These are phyloP conservation scores for Nomada ruficornis DNA, from an alignment of 2,888 invertebrate species.

Conservation along the genomic window DNA sequence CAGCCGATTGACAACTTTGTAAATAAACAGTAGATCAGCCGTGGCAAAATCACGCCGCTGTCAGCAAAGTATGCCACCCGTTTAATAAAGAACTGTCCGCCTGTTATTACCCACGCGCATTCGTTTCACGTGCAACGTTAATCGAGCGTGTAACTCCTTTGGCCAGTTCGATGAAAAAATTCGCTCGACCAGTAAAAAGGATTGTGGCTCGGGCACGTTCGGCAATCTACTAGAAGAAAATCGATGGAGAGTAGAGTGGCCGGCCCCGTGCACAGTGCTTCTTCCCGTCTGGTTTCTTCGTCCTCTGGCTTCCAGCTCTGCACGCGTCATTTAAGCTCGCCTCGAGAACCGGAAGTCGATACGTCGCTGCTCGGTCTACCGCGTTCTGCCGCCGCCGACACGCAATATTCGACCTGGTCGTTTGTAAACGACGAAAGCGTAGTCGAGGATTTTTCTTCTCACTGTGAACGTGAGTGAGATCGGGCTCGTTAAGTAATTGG, in stretches of 20 bases:
- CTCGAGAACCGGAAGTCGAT: constrained; percentile 49
- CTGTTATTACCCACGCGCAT: background rate
- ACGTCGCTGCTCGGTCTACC: constrained; percentile 32
- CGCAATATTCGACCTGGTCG: constrained; percentile 19
- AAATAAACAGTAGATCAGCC: too few species aligned
- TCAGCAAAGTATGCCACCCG: too few species aligned
- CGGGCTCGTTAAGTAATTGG: background rate
- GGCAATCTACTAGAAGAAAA: constrained; percentile 7
- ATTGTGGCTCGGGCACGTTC: background rate
- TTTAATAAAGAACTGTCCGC: background rate
- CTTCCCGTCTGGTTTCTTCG: background rate
- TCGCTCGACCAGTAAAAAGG: background rate
- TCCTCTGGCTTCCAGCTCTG: constrained; percentile 4
- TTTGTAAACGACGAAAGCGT: constrained; percentile 9
- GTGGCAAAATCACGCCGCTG: too few species aligned
- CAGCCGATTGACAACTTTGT: too few species aligned
- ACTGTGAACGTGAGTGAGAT: background rate
- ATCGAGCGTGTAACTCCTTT: constrained; percentile 10
- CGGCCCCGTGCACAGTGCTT: constrained; percentile 1
- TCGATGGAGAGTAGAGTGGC: constrained; percentile 9
- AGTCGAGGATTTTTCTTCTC: background rate
- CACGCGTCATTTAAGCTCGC: constrained; percentile 45
- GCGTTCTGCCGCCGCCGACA: background rate
- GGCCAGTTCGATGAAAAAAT: background rate
- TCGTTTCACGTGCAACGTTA: background rate